Conservation (phyloP, 2,888 invertebrate species). For the Xanthorhoe spadicearia region DNA sequence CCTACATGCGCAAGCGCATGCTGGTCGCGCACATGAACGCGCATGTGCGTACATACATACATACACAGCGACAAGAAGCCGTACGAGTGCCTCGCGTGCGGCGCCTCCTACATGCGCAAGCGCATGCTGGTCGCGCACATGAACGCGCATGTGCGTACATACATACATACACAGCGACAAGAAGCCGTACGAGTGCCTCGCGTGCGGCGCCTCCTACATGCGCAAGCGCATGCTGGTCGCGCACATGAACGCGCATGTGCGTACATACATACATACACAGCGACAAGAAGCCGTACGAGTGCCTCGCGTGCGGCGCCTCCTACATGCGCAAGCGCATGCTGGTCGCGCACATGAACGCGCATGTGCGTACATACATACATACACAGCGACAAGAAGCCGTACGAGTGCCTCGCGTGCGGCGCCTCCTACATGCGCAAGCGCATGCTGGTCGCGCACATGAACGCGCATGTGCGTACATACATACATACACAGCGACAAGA, state of each 20-base stretch:
- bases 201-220: conserved; percentile 93
- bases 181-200: conserved; percentile 93
- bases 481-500: no score
- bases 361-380: conserved; percentile 46
- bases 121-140: conserved; percentile 91
- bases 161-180: no score
- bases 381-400: conserved; percentile 89
- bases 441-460: conserved; percentile 91
- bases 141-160: conserved; percentile 79
- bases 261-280: no score
- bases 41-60: conserved; percentile 53
- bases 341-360: conserved; percentile 90
- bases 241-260: conserved; percentile 88
- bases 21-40: conserved; percentile 91
- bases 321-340: conserved; percentile 93
- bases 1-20: conserved; percentile 93
- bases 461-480: conserved; percentile 67
- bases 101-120: conserved; percentile 93
- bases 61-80: conserved; percentile 89
- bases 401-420: conserved; percentile 92
- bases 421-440: conserved; percentile 94
- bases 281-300: conserved; percentile 91
- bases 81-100: conserved; percentile 92
- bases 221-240: conserved; percentile 90
- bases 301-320: conserved; percentile 91